Evolutionary conservation across 35 echinoderm and acorn worm species (phyloP).

Genomic region (Heliocidaris erythrogramma): DNA sequence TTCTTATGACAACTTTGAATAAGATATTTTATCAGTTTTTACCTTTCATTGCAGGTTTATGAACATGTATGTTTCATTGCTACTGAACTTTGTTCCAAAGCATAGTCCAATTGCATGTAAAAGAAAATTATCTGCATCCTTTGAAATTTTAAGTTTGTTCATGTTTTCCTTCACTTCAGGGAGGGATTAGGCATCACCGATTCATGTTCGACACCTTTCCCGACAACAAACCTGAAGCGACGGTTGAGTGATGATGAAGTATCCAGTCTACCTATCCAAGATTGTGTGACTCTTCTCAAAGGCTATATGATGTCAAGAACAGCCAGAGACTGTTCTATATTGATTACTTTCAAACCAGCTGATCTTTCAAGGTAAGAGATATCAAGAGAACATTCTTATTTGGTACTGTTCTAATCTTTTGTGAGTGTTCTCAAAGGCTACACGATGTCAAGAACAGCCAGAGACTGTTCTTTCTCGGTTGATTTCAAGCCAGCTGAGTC

Average conservation of each 20-base stretch:
- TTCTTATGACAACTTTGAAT: neutral
- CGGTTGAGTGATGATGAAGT: neutral
- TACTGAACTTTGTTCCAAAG: neutral
- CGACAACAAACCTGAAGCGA: neutral
- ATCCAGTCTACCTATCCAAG: neutral
- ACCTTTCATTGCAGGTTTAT: neutral
- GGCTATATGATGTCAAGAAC: constrained; percentile 34
- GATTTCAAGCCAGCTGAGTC: neutral
- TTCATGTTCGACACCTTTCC: neutral
- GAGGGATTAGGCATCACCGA: neutral
- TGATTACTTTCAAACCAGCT: neutral
- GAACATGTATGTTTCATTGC: neutral
- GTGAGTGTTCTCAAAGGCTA: neutral
- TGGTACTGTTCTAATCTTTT: neutral
- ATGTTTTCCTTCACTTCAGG: neutral
- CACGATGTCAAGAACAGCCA: neutral
- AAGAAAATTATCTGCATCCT: neutral
- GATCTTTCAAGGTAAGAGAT: neutral
- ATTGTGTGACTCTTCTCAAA: constrained; percentile 18
- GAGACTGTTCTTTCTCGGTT: neutral
- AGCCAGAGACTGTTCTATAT: constrained; percentile 11
- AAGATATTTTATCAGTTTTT: neutral
- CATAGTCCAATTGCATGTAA: neutral
- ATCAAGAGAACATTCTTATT: neutral
- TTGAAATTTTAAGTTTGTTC: neutral